A percentile compares a stretch with the other conserved stretches of the same genome.
Conservation (phyloP, 2,888 invertebrate species). For the Chesias legatella region DNA sequence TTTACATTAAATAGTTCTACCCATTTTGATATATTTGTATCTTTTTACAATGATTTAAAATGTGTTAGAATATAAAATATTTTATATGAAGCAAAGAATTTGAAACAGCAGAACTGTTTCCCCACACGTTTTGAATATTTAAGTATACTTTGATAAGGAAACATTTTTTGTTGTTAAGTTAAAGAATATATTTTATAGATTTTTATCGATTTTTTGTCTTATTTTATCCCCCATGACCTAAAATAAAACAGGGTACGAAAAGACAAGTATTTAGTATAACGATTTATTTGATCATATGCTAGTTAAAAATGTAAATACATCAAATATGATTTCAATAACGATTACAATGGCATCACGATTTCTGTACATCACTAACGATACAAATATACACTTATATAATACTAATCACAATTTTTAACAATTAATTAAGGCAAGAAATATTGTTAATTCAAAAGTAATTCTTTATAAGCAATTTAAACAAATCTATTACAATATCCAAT, state of each 20-base stretch:
- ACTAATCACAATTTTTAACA: slow-evolving; percentile 50
- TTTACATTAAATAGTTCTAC: no score
- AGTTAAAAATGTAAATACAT: slow-evolving; percentile 62
- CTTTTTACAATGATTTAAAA: no score
- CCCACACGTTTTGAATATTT: not conserved
- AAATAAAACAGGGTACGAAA: slow-evolving; percentile 13
- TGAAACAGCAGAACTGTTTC: not conserved
- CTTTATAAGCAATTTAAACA: no score
- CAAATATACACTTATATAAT: slow-evolving; percentile 62
- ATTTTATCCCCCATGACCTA: no score
- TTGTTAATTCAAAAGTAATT: slow-evolving; percentile 24
- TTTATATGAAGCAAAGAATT: not conserved
- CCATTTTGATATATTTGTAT: no score
- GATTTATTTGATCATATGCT: slow-evolving; percentile 70
- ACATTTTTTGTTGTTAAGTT: slow-evolving; percentile 2
- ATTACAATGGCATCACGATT: slow-evolving; percentile 69
- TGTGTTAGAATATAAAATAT: not conserved
- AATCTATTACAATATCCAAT: no score
- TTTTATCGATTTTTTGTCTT: no score
- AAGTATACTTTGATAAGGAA: slow-evolving; percentile 1
- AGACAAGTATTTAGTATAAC: slow-evolving; percentile 54
- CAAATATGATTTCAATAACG: slow-evolving; percentile 38
- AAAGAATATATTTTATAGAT: slow-evolving; percentile 17
- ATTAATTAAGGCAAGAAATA: slow-evolving; percentile 56
- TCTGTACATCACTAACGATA: slow-evolving; percentile 53